These are phyloP conservation scores for Propithecus deckenii DNA, from an alignment of 2,797 vertebrate genomes.

Conservation along the genomic window DNA sequence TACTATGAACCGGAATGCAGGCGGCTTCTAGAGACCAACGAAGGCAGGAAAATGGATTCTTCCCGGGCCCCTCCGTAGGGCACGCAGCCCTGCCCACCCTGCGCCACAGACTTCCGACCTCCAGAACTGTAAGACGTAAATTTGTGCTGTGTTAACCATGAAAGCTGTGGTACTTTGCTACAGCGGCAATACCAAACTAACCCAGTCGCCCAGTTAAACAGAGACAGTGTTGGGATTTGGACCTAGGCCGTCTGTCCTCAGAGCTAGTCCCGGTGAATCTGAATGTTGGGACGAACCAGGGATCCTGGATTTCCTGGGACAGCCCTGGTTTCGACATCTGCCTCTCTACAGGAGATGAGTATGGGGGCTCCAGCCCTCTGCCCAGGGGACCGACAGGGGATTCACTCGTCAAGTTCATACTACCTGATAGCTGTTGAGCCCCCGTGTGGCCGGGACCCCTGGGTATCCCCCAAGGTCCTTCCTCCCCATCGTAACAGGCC, in stretches of 20 bases:
- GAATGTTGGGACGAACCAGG: background rate
- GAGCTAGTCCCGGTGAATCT: background rate
- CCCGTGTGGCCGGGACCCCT: background rate
- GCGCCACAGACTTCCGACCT: background rate
- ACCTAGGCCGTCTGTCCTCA: background rate
- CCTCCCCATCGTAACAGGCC: background rate
- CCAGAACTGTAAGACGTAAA: background rate
- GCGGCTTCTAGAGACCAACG: too few species aligned
- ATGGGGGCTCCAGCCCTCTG: background rate
- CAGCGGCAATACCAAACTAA: background rate
- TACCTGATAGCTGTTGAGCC: background rate
- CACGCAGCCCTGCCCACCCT: background rate
- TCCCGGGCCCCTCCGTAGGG: background rate
- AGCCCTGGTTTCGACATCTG: background rate
- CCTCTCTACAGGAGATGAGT: background rate
- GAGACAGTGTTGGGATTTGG: background rate
- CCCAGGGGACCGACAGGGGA: background rate
- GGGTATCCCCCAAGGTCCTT: background rate
- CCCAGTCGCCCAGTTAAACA: background rate
- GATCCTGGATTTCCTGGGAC: background rate
- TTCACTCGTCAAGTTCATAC: background rate
- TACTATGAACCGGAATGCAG: accelerated
- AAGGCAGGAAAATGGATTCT: background rate
- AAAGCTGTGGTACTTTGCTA: background rate
- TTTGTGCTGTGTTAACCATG: background rate